phyloP scores from a whole-genome alignment of 2,888 invertebrate genomes.

The Tryphoninae sp. region DNA sequence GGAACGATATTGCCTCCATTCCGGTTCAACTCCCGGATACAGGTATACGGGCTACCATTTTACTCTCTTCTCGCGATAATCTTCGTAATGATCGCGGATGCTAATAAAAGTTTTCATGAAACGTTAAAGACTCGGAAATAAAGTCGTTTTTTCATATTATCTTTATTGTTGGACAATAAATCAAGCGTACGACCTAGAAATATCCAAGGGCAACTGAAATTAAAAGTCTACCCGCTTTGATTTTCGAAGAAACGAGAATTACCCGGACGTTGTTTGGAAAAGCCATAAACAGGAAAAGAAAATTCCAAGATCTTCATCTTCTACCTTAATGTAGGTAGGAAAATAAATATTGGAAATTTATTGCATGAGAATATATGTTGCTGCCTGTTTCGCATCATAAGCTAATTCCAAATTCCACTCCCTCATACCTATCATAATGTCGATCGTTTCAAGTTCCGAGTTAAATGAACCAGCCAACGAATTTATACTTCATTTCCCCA shows the following conservation, averaged over 20 bases:
- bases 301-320: too few species aligned
- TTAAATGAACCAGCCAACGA: slow-evolving; percentile 17
- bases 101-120: too few species aligned
- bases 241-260: too few species aligned
- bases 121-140: too few species aligned
- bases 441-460: slow-evolving; percentile 11
- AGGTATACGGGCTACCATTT: neutral
- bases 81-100: neutral
- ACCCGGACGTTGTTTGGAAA: too few species aligned
- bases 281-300: too few species aligned
- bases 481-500: slow-evolving; percentile 37
- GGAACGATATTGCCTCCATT: slow-evolving; percentile 6
- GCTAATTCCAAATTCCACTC: neutral
- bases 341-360: neutral
- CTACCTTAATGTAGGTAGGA: too few species aligned
- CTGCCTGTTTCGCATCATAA: neutral
- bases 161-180: too few species aligned
- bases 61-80: neutral
- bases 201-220: too few species aligned
- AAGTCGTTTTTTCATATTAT: too few species aligned
- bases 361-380: neutral
- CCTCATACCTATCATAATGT: slow-evolving; percentile 2
- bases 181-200: too few species aligned
- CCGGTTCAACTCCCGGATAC: neutral
- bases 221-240: too few species aligned